Base-by-base conservation (phyloP, 2,113 vertebrate genomes). In the Hydropotes inermis region DNA sequence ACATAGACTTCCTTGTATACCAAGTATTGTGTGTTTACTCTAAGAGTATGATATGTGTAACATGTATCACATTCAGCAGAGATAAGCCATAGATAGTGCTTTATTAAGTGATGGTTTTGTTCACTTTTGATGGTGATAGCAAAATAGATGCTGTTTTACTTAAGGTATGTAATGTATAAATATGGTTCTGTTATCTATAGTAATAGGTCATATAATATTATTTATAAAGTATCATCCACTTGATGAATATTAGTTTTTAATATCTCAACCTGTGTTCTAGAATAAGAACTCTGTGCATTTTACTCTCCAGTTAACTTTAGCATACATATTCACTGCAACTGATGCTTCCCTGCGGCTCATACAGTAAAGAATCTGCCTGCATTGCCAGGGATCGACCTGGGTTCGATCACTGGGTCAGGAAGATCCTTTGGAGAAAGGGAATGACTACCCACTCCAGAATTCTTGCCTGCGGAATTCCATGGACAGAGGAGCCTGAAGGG, bases 221-320 rank as follows among this genome's bases (percentile, higher is more conserved):
- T 50, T 94, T 96, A 85, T 81, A 95, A 47, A 81, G 10, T 61
- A 76, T 86, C 28, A 92, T 7, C 33, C n/a, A 57, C 55, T 91
- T 93, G 60, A 57, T 60, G 25, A 91, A 94, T 92, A 50, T n/a
- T 94, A 23, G 3, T 89, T 94, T 96, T 96, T 89, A 92, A 47
- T 89, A 89, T 96, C 16, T 86, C 19, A 88, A 87, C 12, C 8
- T 45, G 11, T 88, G 3, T 76, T 86, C 27, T 52, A 47, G 52
- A 60, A 89, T 74, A 89, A 89, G n/a, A 94, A 94, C 13, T 36
- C 28, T 70, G 33, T 52, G 2, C 5, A 3, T 97, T 94, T 93
- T 81, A 92, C 61, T 94, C 23, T 67, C 27, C 19, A 33, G 50
- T 94, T 85, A 87, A 78, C 50, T 84, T 58, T 28, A 95, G 67